These are phyloP conservation scores for Hemitrygon akajei DNA, from an alignment of 2,797 vertebrate species.

Conservation along the genomic window DNA sequence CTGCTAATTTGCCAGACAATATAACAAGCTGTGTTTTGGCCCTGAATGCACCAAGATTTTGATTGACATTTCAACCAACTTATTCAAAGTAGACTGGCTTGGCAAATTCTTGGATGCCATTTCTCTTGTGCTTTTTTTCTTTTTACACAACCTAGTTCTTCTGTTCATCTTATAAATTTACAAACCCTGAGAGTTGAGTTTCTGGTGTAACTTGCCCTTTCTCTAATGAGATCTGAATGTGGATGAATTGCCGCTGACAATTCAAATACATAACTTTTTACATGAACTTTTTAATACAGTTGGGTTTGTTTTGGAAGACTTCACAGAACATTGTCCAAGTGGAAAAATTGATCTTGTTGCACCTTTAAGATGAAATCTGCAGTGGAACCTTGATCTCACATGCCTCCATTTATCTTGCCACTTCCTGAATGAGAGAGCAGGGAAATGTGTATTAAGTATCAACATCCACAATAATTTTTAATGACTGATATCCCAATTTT, in stretches of 20 bases:
- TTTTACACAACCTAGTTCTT: background rate
- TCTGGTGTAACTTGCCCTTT: background rate
- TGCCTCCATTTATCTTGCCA: background rate
- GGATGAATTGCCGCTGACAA: background rate
- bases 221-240: background rate
- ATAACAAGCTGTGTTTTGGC: background rate
- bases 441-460: background rate
- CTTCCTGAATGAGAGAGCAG: constrained; percentile 1
- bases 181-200: background rate
- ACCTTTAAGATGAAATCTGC: background rate
- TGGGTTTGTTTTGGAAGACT: background rate
- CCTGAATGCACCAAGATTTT: background rate
- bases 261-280: background rate
- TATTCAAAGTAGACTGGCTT: background rate
- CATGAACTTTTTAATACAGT: background rate
- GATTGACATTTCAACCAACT: background rate
- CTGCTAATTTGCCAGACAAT: background rate
- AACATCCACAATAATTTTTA: background rate
- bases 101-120: background rate
- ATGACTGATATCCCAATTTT: background rate
- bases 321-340: background rate
- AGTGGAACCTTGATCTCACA: background rate
- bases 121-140: background rate
- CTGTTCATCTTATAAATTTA: background rate
- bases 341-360: background rate